phyloP scores from a whole-genome alignment of 2,888 invertebrate genomes.

The Uloborus plumipes region DNA sequence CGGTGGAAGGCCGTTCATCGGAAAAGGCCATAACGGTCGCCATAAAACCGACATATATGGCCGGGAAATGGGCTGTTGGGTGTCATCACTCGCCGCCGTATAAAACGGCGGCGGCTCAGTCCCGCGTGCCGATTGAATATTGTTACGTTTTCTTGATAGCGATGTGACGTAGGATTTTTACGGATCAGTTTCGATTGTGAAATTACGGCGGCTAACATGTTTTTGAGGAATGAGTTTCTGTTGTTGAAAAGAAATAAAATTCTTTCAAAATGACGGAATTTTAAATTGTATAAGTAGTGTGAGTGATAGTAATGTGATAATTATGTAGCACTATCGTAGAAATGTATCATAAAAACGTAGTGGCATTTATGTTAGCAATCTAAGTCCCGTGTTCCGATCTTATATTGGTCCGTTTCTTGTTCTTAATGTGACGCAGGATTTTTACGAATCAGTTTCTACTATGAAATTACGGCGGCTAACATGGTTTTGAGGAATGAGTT shows the following conservation, averaged over 20 bases:
- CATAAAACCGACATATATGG: conserved; percentile 62
- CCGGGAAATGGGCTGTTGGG: conserved; percentile 57
- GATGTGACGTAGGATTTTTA: too few relatives aligned
- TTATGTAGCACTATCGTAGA: too few relatives aligned
- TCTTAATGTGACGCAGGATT: too few relatives aligned
- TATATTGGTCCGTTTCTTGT: neutral
- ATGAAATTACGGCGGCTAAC: conserved; percentile 5
- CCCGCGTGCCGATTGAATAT: neutral
- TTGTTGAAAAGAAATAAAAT: neutral
- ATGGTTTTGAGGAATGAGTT: neutral
- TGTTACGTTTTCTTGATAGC: neutral
- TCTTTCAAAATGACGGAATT: neutral
- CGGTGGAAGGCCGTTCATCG: conserved; percentile 37
- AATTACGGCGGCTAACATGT: conserved; percentile 9
- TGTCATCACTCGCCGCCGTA: conserved; percentile 52
- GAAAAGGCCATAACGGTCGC: conserved; percentile 53
- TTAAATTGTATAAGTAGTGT: too few relatives aligned
- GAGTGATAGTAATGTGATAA: too few relatives aligned
- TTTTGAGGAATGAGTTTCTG: neutral
- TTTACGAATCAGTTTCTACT: too few relatives aligned
- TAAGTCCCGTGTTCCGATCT: conserved; percentile 2
- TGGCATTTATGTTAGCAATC: too few relatives aligned
- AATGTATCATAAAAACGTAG: too few relatives aligned
- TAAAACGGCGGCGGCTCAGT: conserved; percentile 26
- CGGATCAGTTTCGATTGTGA: too few relatives aligned